These are phyloP conservation scores for Corythornis vintsioides DNA, from an alignment of 2,113 vertebrate genomes.

Conservation along the genomic window DNA sequence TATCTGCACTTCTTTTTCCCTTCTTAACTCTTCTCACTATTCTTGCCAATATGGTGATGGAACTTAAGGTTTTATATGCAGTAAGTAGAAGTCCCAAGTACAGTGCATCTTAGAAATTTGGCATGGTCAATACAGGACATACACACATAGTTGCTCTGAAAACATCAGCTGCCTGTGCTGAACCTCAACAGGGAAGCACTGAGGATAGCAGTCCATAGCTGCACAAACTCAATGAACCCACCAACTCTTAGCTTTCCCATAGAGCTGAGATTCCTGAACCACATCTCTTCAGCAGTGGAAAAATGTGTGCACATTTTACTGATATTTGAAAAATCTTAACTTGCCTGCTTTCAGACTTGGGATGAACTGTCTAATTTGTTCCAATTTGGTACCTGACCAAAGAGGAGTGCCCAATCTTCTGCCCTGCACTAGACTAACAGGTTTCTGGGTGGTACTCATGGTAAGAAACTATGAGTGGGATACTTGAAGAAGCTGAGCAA, in stretches of 20 bases:
- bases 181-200: fast-evolving
- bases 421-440: not conserved
- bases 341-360: not conserved
- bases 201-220: not conserved
- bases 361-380: not conserved
- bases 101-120: fast-evolving
- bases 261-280: not conserved
- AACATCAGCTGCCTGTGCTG: not conserved
- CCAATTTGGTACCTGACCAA: not conserved
- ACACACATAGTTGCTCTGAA: not conserved
- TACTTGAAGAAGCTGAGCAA: not conserved
- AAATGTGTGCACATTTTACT: not conserved
- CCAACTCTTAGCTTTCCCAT: not conserved
- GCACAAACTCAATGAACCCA: not conserved
- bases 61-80: not conserved
- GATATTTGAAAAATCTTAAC: not conserved
- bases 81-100: not conserved
- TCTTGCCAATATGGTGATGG: not conserved
- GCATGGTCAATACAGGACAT: not conserved
- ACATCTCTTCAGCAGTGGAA: not conserved
- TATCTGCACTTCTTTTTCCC: not conserved
- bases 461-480: not conserved
- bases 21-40: not conserved
- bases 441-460: not conserved
- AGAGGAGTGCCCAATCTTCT: not conserved